Conservation (phyloP, 2,888 invertebrate genomes). For the Kuschelorhynchus macadamiae region DNA sequence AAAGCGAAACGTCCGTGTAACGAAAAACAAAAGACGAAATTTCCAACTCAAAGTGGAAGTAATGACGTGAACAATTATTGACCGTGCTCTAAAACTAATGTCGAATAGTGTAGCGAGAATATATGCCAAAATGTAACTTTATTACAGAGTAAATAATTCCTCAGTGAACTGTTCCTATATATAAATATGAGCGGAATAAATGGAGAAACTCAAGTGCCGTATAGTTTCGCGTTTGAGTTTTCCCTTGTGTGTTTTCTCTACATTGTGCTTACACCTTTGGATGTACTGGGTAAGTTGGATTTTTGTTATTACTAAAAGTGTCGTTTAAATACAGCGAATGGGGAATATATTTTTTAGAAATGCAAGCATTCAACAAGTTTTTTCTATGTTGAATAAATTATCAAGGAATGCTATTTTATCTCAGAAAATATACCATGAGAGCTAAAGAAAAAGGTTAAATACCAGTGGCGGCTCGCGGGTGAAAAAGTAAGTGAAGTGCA, state of each 20-base stretch:
- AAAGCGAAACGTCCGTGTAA: slow-evolving; percentile 1
- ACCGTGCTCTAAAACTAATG: slow-evolving; percentile 22
- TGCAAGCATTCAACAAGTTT: no score
- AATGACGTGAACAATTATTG: slow-evolving; percentile 30
- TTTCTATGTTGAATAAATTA: no score
- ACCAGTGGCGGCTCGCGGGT: no score
- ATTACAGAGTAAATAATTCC: slow-evolving; percentile 44
- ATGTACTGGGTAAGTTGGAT: slow-evolving; percentile 29
- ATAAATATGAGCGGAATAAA: slow-evolving; percentile 45
- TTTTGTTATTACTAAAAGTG: no score
- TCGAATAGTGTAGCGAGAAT: slow-evolving; percentile 21
- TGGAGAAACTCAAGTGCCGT: slow-evolving; percentile 34
- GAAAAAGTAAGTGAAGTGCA: no score
- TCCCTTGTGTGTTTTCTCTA: slow-evolving; percentile 36
- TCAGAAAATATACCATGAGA: no score
- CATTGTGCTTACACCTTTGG: slow-evolving; percentile 18
- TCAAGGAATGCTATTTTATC: no score
- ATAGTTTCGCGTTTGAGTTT: slow-evolving; percentile 33
- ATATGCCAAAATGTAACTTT: slow-evolving; percentile 40
- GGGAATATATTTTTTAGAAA: no score
- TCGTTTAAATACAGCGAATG: no score
- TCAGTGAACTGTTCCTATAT: slow-evolving; percentile 41
- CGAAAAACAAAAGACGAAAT: slow-evolving; percentile 9
- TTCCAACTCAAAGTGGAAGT: slow-evolving; percentile 16
- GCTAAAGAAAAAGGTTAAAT: no score